Evolutionary conservation across 2,797 vertebrate genomes (phyloP).

Genomic region (Cryptoblepharus egeriae): DNA sequence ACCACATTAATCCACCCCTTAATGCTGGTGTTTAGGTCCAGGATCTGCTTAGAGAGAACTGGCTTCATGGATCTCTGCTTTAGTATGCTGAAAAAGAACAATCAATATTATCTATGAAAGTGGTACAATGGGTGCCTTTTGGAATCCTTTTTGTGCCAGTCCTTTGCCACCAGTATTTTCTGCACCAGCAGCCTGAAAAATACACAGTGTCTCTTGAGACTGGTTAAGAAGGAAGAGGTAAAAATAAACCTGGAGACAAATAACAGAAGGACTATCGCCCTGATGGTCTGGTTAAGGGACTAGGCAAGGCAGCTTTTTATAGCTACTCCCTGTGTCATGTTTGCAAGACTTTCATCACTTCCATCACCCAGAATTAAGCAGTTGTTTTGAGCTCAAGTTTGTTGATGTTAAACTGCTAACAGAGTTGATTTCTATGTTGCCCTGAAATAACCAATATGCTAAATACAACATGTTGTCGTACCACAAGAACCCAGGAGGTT

Average conservation of each 20-base stretch:
- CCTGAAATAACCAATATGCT: background rate
- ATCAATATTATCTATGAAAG: background rate
- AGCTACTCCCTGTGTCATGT: background rate
- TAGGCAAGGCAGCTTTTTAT: background rate
- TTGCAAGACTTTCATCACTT: background rate
- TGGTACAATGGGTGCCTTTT: background rate
- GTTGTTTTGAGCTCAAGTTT: background rate
- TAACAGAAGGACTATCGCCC: background rate
- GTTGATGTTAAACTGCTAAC: background rate
- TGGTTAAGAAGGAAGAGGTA: background rate
- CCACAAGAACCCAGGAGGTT: too few relatives aligned
- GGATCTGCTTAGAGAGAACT: too few relatives aligned
- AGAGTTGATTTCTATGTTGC: too few relatives aligned
- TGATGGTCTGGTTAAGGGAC: too few relatives aligned
- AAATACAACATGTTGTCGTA: background rate
- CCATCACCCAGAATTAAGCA: background rate
- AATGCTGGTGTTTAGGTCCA: too few relatives aligned
- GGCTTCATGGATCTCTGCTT: background rate
- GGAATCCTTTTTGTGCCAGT: background rate
- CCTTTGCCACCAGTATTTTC: conserved; percentile 1
- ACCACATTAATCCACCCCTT: too few relatives aligned
- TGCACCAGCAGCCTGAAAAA: conserved; percentile 20
- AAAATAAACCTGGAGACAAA: background rate
- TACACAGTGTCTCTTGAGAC: background rate
- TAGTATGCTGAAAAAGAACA: background rate